Evolutionary conservation across 2,888 invertebrate species (phyloP), one percentile per base, ranked within the genome.

Genomic region (Scaptomyza flava): DNA sequence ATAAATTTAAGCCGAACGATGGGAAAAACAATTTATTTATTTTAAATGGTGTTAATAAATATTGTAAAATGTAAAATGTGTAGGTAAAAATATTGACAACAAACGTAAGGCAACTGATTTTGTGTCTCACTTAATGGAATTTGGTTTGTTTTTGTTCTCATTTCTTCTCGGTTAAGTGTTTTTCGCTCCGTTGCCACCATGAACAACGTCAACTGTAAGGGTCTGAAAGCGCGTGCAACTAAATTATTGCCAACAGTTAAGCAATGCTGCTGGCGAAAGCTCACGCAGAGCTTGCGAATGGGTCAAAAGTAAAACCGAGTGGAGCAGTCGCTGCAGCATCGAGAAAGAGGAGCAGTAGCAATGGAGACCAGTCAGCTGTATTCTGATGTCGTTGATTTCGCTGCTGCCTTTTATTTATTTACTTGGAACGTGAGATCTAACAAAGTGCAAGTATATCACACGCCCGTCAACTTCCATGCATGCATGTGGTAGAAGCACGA

Each of bases 161-260:
- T 31, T 56, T 50, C 46, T 45, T 67, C 34, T 33, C 14, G 20
- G 20, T 48, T 58, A 45, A 50, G 56, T 41, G 54, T 17, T 54
- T 27, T 23, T 27, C 12, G 43, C 41, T 17, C 20, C 1, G 30
- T 27, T 52, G 50, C 53, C 43, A 66, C 51, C 58, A 51, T 53
- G 36, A 64, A 53, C 23, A 63, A 12, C 48, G 57, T 54, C 62
- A 75, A 79, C 85, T 76, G 68, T 54, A 67, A 75, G 77, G 71
- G 81, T 76, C 85, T 65, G 79, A 82, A 68, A 72, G 59, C 71
- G 87, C 79, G 77, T 72, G 73, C 71, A 76, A 87, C 82, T 82
- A 66, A 82, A 81, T 83, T 81, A 77, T 80, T 84, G 81, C 81
- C 81, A 81, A 83, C 74, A 69, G 62, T 66, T 57, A 68, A 64